Percentiles rank a stretch among this genome's conserved stretches.
Conservation (phyloP, 2,113 vertebrate genomes). For the Octodon degus region DNA sequence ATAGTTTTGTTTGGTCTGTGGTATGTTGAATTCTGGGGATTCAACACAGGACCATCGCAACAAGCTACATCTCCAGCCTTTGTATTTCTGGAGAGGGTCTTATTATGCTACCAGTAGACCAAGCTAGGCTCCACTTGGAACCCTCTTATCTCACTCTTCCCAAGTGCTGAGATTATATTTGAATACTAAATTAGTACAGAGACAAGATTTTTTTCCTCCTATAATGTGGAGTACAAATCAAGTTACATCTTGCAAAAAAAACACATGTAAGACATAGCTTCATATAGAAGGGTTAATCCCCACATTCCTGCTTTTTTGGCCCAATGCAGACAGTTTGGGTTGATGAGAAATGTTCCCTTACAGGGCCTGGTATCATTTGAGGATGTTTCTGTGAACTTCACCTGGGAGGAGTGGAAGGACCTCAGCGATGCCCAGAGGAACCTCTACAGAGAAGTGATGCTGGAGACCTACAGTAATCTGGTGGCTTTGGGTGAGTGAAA, state of each 20-base stretch:
- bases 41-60: neutral
- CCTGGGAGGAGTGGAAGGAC: slow-evolving; percentile 56
- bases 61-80: neutral
- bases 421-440: slow-evolving; percentile 36
- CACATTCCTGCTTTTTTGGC: neutral
- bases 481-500: slow-evolving; percentile 34
- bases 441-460: slow-evolving; percentile 58
- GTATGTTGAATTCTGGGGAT: neutral
- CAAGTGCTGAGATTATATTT: neutral
- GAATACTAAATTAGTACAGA: neutral
- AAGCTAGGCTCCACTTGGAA: neutral
- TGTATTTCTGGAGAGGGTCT: neutral
- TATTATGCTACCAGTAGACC: neutral
- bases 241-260: neutral
- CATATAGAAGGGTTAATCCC: neutral
- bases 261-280: neutral
- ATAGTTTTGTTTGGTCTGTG: neutral
- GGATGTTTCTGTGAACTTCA: slow-evolving; percentile 58
- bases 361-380: slow-evolving; percentile 58
- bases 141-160: neutral
- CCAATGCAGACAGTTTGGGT: neutral
- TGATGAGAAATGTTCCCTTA: neutral
- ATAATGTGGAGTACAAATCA: neutral
- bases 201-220: neutral
- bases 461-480: slow-evolving; percentile 57